Evolutionary conservation across 2,113 vertebrate species (phyloP).

Genomic region (Porphyrio hochstetteri): DNA sequence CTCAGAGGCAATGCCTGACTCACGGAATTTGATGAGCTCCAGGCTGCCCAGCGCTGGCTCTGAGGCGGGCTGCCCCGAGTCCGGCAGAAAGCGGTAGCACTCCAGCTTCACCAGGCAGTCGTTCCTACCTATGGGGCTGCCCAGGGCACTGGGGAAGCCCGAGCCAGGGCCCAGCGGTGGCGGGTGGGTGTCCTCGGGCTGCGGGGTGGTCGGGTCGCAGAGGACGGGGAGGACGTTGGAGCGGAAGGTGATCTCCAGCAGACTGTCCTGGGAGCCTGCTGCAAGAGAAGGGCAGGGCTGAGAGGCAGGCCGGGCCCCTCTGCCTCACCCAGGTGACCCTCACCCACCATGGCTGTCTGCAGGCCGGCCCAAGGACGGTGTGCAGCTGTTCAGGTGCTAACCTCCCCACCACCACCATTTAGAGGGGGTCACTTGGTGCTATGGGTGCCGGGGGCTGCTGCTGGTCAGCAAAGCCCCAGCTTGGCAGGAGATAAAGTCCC

Average conservation of each 20-base stretch:
- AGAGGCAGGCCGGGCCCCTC: not conserved
- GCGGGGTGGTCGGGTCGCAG: constrained; percentile 90
- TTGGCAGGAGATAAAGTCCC: not conserved
- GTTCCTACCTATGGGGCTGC: constrained; percentile 96
- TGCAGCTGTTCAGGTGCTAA: not conserved
- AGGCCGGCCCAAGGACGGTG: not conserved
- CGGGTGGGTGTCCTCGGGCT: constrained; percentile 81
- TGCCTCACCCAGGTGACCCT: not conserved
- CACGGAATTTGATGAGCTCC: constrained; percentile 89
- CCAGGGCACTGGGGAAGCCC: constrained; percentile 74
- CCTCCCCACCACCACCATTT: not conserved
- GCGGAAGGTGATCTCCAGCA: constrained; percentile 96
- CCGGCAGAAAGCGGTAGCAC: constrained; percentile 89
- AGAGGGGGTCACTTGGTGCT: not conserved
- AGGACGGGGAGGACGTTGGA: constrained; percentile 87
- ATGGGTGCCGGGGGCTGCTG: not conserved
- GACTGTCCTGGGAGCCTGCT: constrained; percentile 96
- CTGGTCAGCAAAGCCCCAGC: not conserved
- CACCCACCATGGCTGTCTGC: not conserved
- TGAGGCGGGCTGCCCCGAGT: constrained; percentile 49
- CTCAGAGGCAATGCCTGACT: constrained; percentile 93
- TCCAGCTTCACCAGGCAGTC: constrained; percentile 92
- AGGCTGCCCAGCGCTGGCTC: constrained; percentile 81
- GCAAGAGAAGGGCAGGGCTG: constrained; percentile 18
- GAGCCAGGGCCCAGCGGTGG: constrained; percentile 73